Evolutionary conservation across 1,140 invertebrate genomes (phyloP), one percentile per base, ranked within the genome.

Genomic region (Eumaeus atala): DNA sequence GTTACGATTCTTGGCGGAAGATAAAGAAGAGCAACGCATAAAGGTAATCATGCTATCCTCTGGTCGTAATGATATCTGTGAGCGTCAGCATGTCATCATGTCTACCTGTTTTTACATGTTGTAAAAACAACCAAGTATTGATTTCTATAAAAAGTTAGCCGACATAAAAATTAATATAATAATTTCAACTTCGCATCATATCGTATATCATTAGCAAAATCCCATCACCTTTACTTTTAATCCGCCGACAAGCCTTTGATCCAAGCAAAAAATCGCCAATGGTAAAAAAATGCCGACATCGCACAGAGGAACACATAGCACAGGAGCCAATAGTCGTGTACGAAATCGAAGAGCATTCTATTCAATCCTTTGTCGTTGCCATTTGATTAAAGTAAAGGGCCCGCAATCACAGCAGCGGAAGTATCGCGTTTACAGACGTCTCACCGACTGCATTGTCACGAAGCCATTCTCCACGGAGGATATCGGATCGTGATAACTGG

Each of bases 341-440:
- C 73, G 71, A 77, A 76, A 79, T 76, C 71, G 73, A 72, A 68
- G 58, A 78, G 69, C 68, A 65, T 76, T 83, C 77, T 70, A 73
- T 84, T 80, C 75, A 82, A 83, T 76, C 79, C 83, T 86, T 86
- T 86, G 81, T 87, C 77, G 77, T 64, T 74, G 68, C 66, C 69
- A 81, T 87, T 84, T 83, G 81, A 87, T 87, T 84, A 84, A 78
- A 75, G 73, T 72, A 76, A 80, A 84, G 77, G 74, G 70, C 71
- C 72, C 79, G 79, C 80, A 80, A 79, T 83, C 74, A 82, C 65
- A 64, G 71, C 66, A 67, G 66, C 79, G 83, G 83, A 87, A 84
- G 81, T 87, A 87, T 87, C 84, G 72, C 75, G 66, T 86, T 76
- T 82, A 79, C 83, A 84, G 84, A 84, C 66, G 74, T 67, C 48